A percentile compares a stretch with the other conserved stretches of the same genome.
Conservation (phyloP, 2,113 vertebrate genomes). For the Callipepla squamata region DNA sequence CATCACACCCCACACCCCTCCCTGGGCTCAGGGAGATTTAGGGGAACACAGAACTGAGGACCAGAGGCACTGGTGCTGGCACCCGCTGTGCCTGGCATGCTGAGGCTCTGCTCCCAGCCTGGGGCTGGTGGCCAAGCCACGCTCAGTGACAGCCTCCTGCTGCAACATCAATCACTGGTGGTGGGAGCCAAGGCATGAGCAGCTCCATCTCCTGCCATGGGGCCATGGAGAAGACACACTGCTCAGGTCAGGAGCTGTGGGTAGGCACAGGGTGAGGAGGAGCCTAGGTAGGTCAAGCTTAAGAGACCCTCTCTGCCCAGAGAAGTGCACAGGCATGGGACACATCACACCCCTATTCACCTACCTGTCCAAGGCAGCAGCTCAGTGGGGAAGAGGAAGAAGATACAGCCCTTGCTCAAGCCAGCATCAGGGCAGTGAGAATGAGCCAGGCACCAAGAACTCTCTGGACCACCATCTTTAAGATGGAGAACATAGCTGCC, state of each 20-base stretch:
- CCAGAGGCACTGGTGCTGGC: not conserved
- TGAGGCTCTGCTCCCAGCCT: not conserved
- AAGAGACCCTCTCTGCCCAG: not conserved
- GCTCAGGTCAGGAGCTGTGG: not conserved
- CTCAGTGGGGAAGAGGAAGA: not conserved
- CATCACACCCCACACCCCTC: not conserved
- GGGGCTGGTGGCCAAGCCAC: not conserved
- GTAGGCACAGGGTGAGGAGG: not conserved
- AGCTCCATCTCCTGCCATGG: not conserved
- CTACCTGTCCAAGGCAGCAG: not conserved
- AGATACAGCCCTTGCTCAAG: not conserved
- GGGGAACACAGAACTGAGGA: not conserved
- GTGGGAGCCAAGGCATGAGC: not conserved
- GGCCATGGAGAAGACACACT: not conserved
- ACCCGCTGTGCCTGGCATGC: not conserved
- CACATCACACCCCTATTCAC: not conserved
- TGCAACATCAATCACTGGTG: not conserved
- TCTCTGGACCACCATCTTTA: not conserved
- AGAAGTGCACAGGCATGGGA: not conserved
- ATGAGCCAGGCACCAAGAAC: not conserved
- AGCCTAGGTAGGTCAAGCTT: not conserved
- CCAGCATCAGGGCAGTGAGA: not conserved
- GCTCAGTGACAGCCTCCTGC: constrained; percentile 5
- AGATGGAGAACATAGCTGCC: not conserved
- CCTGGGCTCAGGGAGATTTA: not conserved